Base-by-base conservation (phyloP, 2,888 invertebrate species). In the Brachyptera risi region DNA sequence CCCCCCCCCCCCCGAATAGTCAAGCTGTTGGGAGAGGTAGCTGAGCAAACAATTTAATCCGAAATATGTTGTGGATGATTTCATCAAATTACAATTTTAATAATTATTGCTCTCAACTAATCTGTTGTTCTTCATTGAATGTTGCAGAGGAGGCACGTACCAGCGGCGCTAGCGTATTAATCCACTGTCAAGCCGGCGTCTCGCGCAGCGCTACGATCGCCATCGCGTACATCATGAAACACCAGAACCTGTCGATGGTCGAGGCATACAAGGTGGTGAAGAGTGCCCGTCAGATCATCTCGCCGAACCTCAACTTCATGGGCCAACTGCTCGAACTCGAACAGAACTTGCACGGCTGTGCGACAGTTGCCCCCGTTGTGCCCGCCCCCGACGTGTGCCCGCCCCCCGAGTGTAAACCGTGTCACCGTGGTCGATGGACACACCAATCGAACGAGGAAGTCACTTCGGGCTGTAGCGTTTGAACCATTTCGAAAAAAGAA, bases 161-260 rank as follows among this genome's bases (percentile, higher is more conserved):
- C 78, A 83, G 73, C 60, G 88, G 79, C 70, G 83, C 78, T 72
- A 84, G 87, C 70, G 92, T 96, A 40, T 80, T 96, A 72, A 87
- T 96, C 63, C 96, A 96, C 76, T 96, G 96, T 75, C 96, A 96
- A 72, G 96, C 95, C 56, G 96, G 96, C 57, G 91, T 96, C 56
- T 96, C 95, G 59, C 83, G 96, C 67, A 95, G 95, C 66, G 94
- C 96, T 65, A 96, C 96, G 65, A 86, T 96, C 73, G 93, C 94
- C 71, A 95, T 96, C 72, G 95, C 96, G 54, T 96, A 92, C 78
- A 84, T 96, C 69, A 95, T 96, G 92, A 87, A 90, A 70, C 89
- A 91, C 76, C 87, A 88, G 73, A 84, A 85, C 63, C 75, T 93
- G 74, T 85, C 87, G 38, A 90, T 90, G 80, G 83, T 90, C 47